A percentile compares a stretch with the other conserved stretches of the same genome.
phyloP scores from a whole-genome alignment of 2,113 vertebrate genomes.

The Paramisgurnus dabryanus region DNA sequence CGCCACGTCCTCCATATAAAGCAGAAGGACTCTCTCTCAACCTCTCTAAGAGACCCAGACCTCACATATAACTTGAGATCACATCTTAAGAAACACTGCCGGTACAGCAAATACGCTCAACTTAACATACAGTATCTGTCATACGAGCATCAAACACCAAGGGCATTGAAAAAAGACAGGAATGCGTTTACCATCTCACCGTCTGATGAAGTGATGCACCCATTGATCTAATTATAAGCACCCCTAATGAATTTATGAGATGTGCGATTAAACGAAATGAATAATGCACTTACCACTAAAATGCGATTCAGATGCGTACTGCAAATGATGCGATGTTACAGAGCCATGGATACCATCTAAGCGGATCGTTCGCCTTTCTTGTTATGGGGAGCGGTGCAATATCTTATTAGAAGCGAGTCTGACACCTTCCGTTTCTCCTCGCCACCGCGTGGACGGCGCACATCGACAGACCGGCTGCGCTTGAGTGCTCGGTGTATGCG shows the following conservation, averaged over 20 bases:
- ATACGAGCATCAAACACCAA: slow-evolving; percentile 5
- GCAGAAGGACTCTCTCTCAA: slow-evolving; percentile 43
- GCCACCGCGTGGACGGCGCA: slow-evolving; percentile 56
- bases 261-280: not conserved
- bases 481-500: slow-evolving; percentile 47
- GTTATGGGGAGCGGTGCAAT: slow-evolving; percentile 12
- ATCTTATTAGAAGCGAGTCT: slow-evolving; percentile 16
- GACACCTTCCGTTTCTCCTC: slow-evolving; percentile 51
- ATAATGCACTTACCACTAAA: slow-evolving; percentile 14
- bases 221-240: not conserved
- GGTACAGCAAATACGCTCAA: slow-evolving; percentile 31
- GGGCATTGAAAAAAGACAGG: not conserved
- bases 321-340: slow-evolving; percentile 57
- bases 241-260: not conserved
- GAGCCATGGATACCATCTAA: slow-evolving; percentile 66
- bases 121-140: not conserved
- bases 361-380: slow-evolving; percentile 72
- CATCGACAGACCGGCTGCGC: slow-evolving; percentile 55
- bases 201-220: not conserved
- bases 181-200: not conserved
- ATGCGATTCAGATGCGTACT: slow-evolving; percentile 32
- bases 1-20: slow-evolving; percentile 64
- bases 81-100: slow-evolving; percentile 41
- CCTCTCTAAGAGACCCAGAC: slow-evolving; percentile 1
- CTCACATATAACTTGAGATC: slow-evolving; percentile 18